Conservation (phyloP, 2,113 vertebrate genomes). For the Stictonetta naevosa region DNA sequence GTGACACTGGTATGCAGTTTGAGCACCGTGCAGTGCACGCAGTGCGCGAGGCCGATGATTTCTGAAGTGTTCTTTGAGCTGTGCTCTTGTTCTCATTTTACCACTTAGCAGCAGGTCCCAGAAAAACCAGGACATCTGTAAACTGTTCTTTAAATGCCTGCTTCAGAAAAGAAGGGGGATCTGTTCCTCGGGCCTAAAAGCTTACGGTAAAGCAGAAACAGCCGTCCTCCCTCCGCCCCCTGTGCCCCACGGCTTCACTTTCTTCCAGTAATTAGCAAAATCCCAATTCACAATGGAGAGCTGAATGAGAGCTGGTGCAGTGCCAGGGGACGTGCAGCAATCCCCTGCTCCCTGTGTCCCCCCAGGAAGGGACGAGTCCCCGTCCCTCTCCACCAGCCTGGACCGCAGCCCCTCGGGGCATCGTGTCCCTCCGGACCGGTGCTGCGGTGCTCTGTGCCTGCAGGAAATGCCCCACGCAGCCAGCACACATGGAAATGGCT, state of each 20-base stretch:
- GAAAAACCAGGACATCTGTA: conserved; percentile 14
- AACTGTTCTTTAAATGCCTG: neutral
- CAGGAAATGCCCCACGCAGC: no score
- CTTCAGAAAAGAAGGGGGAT: neutral
- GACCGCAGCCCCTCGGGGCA: neutral
- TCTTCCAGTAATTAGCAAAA: conserved; percentile 39
- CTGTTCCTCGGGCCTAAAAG: neutral
- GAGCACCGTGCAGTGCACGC: neutral
- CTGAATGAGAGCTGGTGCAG: neutral
- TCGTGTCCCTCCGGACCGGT: accelerated
- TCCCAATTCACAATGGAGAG: conserved; percentile 18
- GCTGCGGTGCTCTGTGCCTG: neutral
- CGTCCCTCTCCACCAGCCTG: accelerated
- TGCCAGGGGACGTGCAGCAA: neutral
- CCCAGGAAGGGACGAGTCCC: neutral
- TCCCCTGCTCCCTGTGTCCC: neutral
- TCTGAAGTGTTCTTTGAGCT: neutral
- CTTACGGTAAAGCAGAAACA: neutral
- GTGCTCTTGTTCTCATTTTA: neutral
- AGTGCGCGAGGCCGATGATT: neutral
- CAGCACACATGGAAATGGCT: neutral
- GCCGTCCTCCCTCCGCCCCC: neutral
- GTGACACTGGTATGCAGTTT: neutral
- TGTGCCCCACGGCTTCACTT: neutral
- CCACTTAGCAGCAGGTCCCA: neutral